Conservation (phyloP, 2,113 vertebrate species). For the Eonycteris spelaea region DNA sequence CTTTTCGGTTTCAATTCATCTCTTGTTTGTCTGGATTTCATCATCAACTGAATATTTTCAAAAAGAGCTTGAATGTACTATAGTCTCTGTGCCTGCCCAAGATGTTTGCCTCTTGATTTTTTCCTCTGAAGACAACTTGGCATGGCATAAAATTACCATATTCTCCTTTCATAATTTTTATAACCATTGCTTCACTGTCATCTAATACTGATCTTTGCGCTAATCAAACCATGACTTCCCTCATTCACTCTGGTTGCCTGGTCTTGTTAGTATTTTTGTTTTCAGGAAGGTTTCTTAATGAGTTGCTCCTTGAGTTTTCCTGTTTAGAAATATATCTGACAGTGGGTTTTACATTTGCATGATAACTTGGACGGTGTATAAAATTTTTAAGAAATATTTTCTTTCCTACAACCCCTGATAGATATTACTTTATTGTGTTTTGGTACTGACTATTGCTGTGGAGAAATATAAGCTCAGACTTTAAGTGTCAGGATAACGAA, state of each 20-base stretch:
- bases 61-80: background rate
- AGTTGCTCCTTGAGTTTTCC: background rate
- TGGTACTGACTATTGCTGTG: background rate
- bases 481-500: background rate
- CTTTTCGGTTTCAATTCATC: background rate
- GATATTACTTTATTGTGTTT: background rate
- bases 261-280: background rate
- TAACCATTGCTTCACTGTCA: background rate
- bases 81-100: background rate
- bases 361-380: background rate
- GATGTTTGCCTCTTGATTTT: background rate
- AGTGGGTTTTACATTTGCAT: background rate
- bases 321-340: background rate
- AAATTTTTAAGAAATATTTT: background rate
- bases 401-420: background rate
- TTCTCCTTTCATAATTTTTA: background rate
- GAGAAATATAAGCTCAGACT: background rate
- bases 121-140: slow-evolving; percentile 28
- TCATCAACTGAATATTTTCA: background rate
- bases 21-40: background rate
- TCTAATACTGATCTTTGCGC: background rate
- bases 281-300: background rate
- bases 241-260: background rate
- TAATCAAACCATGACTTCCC: background rate
- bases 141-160: background rate